Conservation (phyloP, 1,140 invertebrate species). For the Ceratosolen fusciceps region DNA sequence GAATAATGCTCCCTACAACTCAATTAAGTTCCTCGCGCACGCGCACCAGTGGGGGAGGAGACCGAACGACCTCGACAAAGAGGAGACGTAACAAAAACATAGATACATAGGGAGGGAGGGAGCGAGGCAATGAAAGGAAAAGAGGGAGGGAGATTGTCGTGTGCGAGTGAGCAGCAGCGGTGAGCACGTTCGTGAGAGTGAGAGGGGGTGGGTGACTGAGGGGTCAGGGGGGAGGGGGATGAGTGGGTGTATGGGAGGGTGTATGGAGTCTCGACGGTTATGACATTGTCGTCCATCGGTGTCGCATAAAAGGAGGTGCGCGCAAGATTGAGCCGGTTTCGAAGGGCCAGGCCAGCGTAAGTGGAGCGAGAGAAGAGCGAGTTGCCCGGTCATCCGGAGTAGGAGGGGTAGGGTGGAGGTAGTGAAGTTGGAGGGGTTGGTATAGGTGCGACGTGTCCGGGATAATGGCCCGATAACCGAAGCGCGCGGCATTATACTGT, state of each 20-base stretch:
- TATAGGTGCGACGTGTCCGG: constrained; percentile 36
- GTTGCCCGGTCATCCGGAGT: background rate
- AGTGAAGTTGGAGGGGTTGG: background rate
- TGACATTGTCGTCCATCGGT: constrained; percentile 49
- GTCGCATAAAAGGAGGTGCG: constrained; percentile 50
- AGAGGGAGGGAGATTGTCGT: too few species aligned
- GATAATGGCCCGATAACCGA: constrained; percentile 53
- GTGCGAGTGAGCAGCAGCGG: too few species aligned
- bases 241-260: constrained; percentile 6
- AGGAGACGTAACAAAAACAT: background rate
- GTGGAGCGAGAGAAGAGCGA: background rate
- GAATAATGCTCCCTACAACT: constrained; percentile 34
- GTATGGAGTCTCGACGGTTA: constrained; percentile 28
- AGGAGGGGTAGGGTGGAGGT: constrained; percentile 25
- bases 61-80: constrained; percentile 12
- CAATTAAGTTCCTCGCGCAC: constrained; percentile 35
- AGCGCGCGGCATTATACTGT: constrained; percentile 41
- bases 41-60: constrained; percentile 13
- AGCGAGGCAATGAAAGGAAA: too few species aligned
- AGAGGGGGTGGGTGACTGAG: background rate
- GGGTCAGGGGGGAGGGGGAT: background rate
- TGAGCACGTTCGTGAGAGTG: too few species aligned
- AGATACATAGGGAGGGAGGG: background rate
- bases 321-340: constrained; percentile 55
- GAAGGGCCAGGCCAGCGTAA: background rate